These are phyloP conservation scores for Folsomia candida DNA, from an alignment of 2,888 invertebrate species.

Conservation along the genomic window DNA sequence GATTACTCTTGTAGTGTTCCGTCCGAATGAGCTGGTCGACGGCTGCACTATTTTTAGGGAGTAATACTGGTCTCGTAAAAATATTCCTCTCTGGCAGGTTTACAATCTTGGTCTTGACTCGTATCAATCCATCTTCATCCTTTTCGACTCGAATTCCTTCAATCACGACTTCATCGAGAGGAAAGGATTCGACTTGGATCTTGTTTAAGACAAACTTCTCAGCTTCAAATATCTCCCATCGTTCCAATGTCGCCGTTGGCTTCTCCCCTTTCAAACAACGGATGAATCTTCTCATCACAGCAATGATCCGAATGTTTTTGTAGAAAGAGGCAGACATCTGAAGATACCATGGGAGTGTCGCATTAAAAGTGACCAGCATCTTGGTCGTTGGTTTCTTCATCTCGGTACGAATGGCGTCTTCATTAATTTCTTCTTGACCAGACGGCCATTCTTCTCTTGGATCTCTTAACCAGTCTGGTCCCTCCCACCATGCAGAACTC, in stretches of 20 bases:
- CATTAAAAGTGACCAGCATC: not conserved
- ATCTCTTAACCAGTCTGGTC: constrained; percentile 37
- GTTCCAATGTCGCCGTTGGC: not conserved
- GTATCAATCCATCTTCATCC: not conserved
- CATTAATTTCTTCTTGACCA: not conserved
- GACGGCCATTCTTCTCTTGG: constrained; percentile 29
- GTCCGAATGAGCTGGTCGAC: too few relatives aligned
- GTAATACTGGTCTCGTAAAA: too few relatives aligned
- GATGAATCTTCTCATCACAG: constrained; percentile 4
- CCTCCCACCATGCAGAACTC: constrained; percentile 44
- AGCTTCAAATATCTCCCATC: not conserved
- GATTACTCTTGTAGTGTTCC: too few relatives aligned
- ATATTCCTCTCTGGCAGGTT: too few relatives aligned
- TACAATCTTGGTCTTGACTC: not conserved
- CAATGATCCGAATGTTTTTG: not conserved
- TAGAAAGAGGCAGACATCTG: not conserved
- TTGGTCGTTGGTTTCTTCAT: not conserved
- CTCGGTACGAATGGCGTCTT: constrained; percentile 21
- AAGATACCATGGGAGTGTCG: not conserved
- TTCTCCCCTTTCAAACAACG: not conserved
- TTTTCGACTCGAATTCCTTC: not conserved
- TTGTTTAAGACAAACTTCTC: not conserved
- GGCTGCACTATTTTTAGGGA: too few relatives aligned
- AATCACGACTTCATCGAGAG: not conserved
- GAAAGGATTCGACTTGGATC: not conserved